Conservation (phyloP, 2,113 vertebrate species). For the Empidonax alnorum region DNA sequence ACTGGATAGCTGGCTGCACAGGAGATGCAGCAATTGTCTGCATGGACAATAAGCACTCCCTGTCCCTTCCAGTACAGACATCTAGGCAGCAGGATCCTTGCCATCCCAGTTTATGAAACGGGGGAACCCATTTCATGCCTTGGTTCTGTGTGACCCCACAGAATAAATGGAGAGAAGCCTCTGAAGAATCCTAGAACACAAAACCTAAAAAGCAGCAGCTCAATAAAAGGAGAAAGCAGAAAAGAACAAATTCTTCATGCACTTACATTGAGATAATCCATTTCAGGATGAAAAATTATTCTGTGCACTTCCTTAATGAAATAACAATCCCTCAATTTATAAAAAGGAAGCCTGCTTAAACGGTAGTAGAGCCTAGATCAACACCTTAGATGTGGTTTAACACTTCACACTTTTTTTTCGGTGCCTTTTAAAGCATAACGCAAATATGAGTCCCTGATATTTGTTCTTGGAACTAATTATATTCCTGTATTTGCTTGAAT, state of each 20-base stretch:
- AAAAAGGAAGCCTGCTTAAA: background rate
- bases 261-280: background rate
- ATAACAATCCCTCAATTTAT: background rate
- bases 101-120: background rate
- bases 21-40: background rate
- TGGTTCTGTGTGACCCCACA: background rate
- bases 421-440: background rate
- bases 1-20: background rate
- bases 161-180: background rate
- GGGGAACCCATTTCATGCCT: background rate
- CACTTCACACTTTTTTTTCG: background rate
- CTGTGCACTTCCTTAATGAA: background rate
- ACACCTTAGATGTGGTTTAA: background rate
- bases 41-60: background rate
- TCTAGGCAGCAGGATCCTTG: background rate
- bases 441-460: background rate
- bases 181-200: background rate
- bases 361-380: background rate
- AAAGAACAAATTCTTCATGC: background rate
- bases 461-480: background rate
- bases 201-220: background rate
- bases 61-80: background rate
- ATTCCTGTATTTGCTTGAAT: constrained; percentile 1
- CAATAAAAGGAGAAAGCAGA: background rate
- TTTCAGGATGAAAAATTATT: background rate